Evolutionary conservation across 2,888 invertebrate genomes (phyloP).

Genomic region (Pilophorus perplexus): DNA sequence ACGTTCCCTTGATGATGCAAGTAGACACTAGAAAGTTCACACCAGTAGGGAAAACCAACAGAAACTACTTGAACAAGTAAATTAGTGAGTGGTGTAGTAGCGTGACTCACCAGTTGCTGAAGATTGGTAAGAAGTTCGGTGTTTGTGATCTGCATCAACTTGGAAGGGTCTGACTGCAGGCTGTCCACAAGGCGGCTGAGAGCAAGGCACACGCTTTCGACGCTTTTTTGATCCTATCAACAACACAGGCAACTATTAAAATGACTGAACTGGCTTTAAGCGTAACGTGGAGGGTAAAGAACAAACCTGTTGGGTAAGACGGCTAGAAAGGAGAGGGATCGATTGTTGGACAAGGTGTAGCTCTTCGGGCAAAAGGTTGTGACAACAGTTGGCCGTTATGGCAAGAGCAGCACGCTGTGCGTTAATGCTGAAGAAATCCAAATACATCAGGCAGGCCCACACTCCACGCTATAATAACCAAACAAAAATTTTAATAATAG

Average conservation of each 20-base stretch:
- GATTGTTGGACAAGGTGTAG: slow-evolving; percentile 90
- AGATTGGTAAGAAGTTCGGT: slow-evolving; percentile 87
- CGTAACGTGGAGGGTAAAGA: no score
- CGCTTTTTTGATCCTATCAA: slow-evolving; percentile 84
- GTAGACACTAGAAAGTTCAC: no score
- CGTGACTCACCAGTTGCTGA: slow-evolving; percentile 83
- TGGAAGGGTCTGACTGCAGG: slow-evolving; percentile 86
- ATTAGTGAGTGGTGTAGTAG: no score
- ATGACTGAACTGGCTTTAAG: no score
- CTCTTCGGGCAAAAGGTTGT: slow-evolving; percentile 89
- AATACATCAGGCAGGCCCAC: slow-evolving; percentile 89
- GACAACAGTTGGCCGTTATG: slow-evolving; percentile 96
- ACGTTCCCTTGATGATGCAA: no score
- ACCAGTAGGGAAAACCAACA: no score
- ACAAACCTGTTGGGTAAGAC: slow-evolving; percentile 58
- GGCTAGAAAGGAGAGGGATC: slow-evolving; percentile 74
- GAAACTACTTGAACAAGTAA: no score
- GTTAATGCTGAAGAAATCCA: slow-evolving; percentile 98
- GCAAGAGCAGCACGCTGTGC: slow-evolving; percentile 95
- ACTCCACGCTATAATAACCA: slow-evolving; percentile 75
- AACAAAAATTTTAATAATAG: no score
- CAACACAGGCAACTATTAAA: no score
- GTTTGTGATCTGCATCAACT: slow-evolving; percentile 90
- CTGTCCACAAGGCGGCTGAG: slow-evolving; percentile 96
- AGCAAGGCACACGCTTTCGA: slow-evolving; percentile 94